Evolutionary conservation across 2,888 invertebrate genomes (phyloP).

Genomic region (Epicampocera succincta): DNA sequence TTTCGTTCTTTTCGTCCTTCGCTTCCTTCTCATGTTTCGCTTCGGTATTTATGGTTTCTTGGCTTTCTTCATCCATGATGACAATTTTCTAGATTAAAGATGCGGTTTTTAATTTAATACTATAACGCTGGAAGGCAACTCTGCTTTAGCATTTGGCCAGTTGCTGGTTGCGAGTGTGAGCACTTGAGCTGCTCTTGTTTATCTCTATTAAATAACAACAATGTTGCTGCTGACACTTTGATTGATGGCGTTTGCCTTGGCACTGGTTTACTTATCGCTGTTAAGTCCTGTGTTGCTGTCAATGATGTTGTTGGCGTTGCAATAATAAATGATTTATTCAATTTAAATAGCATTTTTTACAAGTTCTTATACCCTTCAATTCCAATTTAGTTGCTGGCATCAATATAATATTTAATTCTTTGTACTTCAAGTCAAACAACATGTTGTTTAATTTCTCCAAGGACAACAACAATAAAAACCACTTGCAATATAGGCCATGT

Average conservation of each 20-base stretch:
- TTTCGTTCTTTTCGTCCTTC: not conserved
- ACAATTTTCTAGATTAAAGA: constrained; percentile 2
- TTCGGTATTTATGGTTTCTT: constrained; percentile 4
- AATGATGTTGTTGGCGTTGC: constrained; percentile 17
- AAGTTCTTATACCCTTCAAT: not conserved
- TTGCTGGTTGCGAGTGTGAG: constrained; percentile 3
- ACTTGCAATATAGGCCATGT: constrained; percentile 39
- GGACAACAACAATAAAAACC: constrained; percentile 5
- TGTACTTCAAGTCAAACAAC: constrained; percentile 30
- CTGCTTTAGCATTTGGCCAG: constrained; percentile 56
- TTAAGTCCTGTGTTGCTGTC: not conserved
- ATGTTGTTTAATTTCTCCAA: constrained; percentile 42
- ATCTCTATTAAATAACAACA: constrained; percentile 3
- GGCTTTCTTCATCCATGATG: constrained; percentile 55
- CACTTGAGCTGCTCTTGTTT: constrained; percentile 15
- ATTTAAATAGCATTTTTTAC: constrained; percentile 60
- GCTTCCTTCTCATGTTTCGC: constrained; percentile 1
- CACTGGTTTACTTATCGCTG: constrained; percentile 5
- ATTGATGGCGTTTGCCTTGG: constrained; percentile 30
- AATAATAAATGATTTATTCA: constrained; percentile 48
- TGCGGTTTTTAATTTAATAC: constrained; percentile 43
- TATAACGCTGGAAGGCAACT: constrained; percentile 45
- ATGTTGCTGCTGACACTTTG: constrained; percentile 40
- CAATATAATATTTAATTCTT: constrained; percentile 43
- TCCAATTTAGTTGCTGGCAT: constrained; percentile 46